These are phyloP conservation scores for Plecotus auritus DNA, from an alignment of 2,113 vertebrate genomes.

Conservation along the genomic window DNA sequence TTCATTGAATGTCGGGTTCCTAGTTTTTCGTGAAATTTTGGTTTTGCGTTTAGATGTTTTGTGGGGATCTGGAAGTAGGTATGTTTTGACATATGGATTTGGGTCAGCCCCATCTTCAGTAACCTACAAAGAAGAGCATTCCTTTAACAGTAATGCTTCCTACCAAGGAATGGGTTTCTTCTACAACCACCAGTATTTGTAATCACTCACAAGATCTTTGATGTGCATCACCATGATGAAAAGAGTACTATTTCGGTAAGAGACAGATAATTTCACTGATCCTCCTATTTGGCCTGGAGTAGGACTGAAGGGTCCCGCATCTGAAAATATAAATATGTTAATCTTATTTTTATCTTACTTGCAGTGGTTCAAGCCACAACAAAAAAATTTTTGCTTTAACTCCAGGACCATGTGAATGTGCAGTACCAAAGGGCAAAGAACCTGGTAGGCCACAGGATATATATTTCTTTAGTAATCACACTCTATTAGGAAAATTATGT, in stretches of 20 bases:
- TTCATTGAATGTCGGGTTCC: slow-evolving; percentile 99
- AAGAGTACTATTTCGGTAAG: slow-evolving; percentile 95
- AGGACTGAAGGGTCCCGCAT: slow-evolving; percentile 85
- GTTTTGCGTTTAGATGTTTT: slow-evolving; percentile 99
- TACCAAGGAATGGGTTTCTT: not conserved
- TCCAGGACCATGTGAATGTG: not conserved
- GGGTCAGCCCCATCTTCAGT: slow-evolving; percentile 95
- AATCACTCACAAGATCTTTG: slow-evolving; percentile 89
- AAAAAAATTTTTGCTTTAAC: not conserved
- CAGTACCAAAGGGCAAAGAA: not conserved
- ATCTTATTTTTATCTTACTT: slow-evolving; percentile 28
- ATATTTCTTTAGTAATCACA: not conserved
- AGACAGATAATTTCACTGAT: slow-evolving; percentile 96
- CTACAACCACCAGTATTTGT: not conserved
- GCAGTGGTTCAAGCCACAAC: not conserved
- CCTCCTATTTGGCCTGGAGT: slow-evolving; percentile 92
- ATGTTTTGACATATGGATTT: slow-evolving; percentile 98
- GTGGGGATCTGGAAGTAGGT: slow-evolving; percentile 94
- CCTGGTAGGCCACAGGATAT: not conserved
- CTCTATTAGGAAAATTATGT: not conserved
- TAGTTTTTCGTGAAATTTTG: slow-evolving; percentile 95
- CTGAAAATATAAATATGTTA: slow-evolving; percentile 69
- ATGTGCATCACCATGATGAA: slow-evolving; percentile 99
- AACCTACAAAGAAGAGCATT: slow-evolving; percentile 82
- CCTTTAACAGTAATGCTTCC: slow-evolving; percentile 30